Evolutionary conservation across 2,797 vertebrate species (phyloP), one percentile per base, ranked within the genome.

Genomic region (Adrianichthys oophorus): DNA sequence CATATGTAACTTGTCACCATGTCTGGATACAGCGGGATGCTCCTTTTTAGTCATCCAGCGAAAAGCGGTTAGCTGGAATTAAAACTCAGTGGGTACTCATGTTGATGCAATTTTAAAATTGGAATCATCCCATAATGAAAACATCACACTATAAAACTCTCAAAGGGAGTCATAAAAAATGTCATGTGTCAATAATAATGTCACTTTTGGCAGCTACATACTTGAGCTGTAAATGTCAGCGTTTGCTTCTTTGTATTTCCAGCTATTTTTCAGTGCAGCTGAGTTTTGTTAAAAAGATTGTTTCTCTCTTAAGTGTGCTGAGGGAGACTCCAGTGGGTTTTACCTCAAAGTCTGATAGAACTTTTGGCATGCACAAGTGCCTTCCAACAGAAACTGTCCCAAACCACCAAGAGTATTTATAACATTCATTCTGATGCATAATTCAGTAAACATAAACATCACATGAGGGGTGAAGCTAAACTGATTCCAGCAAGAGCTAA

Each of bases 381-480:
- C 29, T 68, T 18, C 29, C 59, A 46, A 41, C 21, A 50, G 57
- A 56, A 61, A 61, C 23, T 56, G 55, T 32, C 58, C 56, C 37
- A 67, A 48, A 32, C 48, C 37, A 42, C 18, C 19, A 59, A 53
- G 63, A 62, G 51, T 68, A 77, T 78, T 86, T 77, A 68, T 75
- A 73, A 74, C 69, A 68, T 59, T 63, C 1, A 24, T 78, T 76
- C 75, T 69, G 66, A 83, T 87, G 72, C 74, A 83, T 86, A 83
- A 89, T 85, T 86, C 52, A 84, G 65, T 12, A 7, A 77, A 83
- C 68, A 77, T 79, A 76, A 87, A 80, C 83, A 79, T 84, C 62
- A 82, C 77, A 85, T 76, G 65, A 75, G 68, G 17, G 44, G 55
- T 41, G 42, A 48, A 72, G 52, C 4, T 24, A 72, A 79, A 81